These are phyloP conservation scores for Drosophila trichaetosa DNA, from an alignment of 2,888 invertebrate species.

Conservation along the genomic window DNA sequence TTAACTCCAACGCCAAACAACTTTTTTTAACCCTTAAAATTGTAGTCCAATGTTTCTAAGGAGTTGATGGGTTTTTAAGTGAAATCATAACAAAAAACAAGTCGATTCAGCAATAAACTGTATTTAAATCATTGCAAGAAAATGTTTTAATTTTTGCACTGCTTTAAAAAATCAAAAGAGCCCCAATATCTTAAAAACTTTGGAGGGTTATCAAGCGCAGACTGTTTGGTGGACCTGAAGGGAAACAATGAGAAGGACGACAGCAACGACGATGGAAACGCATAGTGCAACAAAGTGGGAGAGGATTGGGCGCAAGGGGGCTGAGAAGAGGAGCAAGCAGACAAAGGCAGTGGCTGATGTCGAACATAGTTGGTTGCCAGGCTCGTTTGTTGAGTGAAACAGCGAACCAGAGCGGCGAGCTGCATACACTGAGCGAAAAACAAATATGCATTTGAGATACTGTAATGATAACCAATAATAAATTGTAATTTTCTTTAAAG, in stretches of 20 bases:
- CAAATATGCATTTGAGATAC: not conserved
- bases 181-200: not conserved
- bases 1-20: not conserved
- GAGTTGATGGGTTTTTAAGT: not conserved
- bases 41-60: not conserved
- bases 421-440: slow-evolving; percentile 11
- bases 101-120: not conserved
- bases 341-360: slow-evolving; percentile 63
- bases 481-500: not conserved
- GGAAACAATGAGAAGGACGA: slow-evolving; percentile 55
- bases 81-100: not conserved
- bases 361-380: slow-evolving; percentile 62
- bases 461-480: not conserved
- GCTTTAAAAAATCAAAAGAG: slow-evolving; percentile 2
- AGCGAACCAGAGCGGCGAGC: not conserved
- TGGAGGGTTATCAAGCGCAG: slow-evolving; percentile 40
- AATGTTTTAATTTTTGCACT: not conserved
- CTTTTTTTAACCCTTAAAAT: not conserved
- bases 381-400: slow-evolving; percentile 27
- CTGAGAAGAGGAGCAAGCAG: slow-evolving; percentile 25
- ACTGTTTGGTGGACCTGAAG: slow-evolving; percentile 60
- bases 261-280: slow-evolving; percentile 41
- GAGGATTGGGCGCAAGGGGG: not conserved
- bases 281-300: slow-evolving; percentile 37
- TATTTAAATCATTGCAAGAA: not conserved